Conservation (phyloP, 2,888 invertebrate genomes). For the Dendrolimus houi region DNA sequence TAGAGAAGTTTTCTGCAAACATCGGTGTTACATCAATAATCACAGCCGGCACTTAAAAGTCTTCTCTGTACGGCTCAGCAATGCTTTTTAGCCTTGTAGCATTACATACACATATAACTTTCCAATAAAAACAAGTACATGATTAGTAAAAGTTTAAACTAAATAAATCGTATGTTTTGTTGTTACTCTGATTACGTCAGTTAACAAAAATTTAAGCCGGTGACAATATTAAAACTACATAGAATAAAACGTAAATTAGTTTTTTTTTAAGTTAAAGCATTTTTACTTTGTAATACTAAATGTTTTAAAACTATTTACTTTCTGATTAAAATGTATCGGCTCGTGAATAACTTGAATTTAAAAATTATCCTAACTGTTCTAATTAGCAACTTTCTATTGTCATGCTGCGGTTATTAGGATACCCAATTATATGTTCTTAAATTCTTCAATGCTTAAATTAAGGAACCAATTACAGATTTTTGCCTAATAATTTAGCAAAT, state of each 20-base stretch:
- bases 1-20: not conserved
- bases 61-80: not conserved
- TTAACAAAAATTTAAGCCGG: constrained; percentile 28
- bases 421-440: too few relatives aligned
- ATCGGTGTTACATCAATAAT: constrained; percentile 10
- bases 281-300: not conserved
- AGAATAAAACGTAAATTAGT: too few relatives aligned
- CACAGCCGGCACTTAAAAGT: constrained; percentile 2
- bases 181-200: constrained; percentile 69
- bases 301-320: not conserved
- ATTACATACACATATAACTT: constrained; percentile 4
- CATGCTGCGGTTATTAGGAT: not conserved
- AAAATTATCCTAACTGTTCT: constrained; percentile 14
- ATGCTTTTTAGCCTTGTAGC: not conserved
- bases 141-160: not conserved
- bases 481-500: not conserved
- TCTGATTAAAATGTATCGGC: not conserved
- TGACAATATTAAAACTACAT: constrained; percentile 2
- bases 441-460: too few relatives aligned
- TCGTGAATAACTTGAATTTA: constrained; percentile 17
- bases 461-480: too few relatives aligned
- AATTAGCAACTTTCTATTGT: not conserved
- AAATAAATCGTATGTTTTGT: constrained; percentile 33
- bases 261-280: too few relatives aligned
- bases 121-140: not conserved